Evolutionary conservation across 2,797 vertebrate genomes (phyloP).

Genomic region (Acropternis orthonyx): DNA sequence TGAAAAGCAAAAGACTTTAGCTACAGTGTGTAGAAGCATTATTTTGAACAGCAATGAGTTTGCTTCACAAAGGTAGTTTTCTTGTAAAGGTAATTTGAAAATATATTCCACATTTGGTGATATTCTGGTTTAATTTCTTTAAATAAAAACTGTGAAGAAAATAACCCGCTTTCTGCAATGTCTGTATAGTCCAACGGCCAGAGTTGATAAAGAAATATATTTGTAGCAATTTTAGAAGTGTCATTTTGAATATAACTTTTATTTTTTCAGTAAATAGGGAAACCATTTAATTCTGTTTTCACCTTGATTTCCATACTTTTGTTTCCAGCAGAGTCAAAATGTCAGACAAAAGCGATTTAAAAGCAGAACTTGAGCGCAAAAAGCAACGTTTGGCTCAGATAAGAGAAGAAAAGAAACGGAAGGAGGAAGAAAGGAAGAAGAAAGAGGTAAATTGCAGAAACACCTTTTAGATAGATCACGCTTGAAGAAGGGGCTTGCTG

Average conservation of each 20-base stretch:
- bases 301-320: constrained; percentile 14
- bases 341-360: constrained; percentile 88
- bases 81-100: background rate
- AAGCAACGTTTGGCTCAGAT: constrained; percentile 89
- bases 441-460: constrained; percentile 81
- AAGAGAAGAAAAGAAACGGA: constrained; percentile 88
- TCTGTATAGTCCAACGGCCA: background rate
- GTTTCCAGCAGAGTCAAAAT: constrained; percentile 73
- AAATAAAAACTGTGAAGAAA: background rate
- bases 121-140: background rate
- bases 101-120: background rate
- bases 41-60: background rate
- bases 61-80: background rate
- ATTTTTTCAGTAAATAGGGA: background rate
- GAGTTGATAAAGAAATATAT: background rate
- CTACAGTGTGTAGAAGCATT: background rate
- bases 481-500: background rate
- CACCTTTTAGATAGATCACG: background rate
- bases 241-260: background rate
- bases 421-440: constrained; percentile 88
- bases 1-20: background rate
- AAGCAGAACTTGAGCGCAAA: constrained; percentile 90
- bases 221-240: background rate
- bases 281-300: background rate
- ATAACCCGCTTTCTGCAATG: background rate